Conservation (phyloP, 2,113 vertebrate genomes). For the Chaetura pelagica region DNA sequence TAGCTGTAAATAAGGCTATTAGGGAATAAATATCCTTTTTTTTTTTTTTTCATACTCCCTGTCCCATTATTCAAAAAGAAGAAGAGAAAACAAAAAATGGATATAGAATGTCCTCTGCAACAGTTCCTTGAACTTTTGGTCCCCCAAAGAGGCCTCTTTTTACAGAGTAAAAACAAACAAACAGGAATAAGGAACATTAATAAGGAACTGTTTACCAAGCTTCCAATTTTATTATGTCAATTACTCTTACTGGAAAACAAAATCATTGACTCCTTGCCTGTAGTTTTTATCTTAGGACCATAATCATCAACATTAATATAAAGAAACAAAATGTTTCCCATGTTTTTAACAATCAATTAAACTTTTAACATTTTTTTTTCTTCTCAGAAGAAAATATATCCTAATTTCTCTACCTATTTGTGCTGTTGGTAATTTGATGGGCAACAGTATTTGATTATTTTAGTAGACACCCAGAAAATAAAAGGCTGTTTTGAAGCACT, state of each 20-base stretch:
- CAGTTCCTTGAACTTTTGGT: not conserved
- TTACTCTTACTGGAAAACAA: not conserved
- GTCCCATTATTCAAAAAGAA: no score
- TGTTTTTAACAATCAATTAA: not conserved
- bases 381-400: not conserved
- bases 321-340: not conserved
- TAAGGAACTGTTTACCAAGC: not conserved
- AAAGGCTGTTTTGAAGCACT: not conserved
- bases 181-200: not conserved
- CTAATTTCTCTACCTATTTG: not conserved
- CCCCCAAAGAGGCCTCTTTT: not conserved
- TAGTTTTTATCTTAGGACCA: not conserved
- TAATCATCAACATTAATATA: not conserved
- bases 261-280: not conserved
- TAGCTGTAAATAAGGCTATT: not conserved
- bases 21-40: not conserved
- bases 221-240: not conserved
- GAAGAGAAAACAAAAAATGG: accelerated
- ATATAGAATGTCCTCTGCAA: not conserved
- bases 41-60: no score
- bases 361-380: not conserved
- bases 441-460: not conserved
- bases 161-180: not conserved
- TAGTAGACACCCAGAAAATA: not conserved
- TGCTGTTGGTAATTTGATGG: not conserved